A percentile compares a stretch with the other conserved stretches of the same genome.
phyloP scores from a whole-genome alignment of 1,140 invertebrate genomes.

The Tetramorium alpestre region DNA sequence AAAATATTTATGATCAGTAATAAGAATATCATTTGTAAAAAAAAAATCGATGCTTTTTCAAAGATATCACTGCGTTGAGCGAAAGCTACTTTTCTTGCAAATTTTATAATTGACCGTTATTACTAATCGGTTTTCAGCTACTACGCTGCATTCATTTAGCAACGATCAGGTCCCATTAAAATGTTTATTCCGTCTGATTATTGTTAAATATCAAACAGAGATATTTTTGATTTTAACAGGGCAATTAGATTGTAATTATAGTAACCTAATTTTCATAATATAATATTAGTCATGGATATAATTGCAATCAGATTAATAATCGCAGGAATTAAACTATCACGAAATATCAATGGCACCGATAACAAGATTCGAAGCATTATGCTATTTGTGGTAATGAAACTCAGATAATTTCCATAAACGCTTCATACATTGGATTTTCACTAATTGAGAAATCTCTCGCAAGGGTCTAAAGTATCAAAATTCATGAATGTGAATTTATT shows the following conservation, averaged over 20 bases:
- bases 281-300: conserved; percentile 25
- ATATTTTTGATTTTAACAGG: conserved; percentile 17
- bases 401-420: conserved; percentile 24
- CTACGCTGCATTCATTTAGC: not conserved
- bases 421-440: conserved; percentile 7
- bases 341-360: conserved; percentile 17
- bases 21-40: not conserved
- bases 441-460: not conserved
- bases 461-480: not conserved
- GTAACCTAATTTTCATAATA: conserved; percentile 51
- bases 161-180: not conserved
- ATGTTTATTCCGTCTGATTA: conserved; percentile 12
- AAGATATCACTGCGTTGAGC: not conserved
- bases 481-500: not conserved
- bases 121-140: not conserved
- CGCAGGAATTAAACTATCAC: conserved; percentile 45
- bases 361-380: conserved; percentile 35
- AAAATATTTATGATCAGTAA: conserved; percentile 42
- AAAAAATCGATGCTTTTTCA: not conserved
- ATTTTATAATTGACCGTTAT: not conserved
- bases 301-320: conserved; percentile 39
- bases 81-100: not conserved
- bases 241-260: conserved; percentile 48
- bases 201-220: conserved; percentile 10
- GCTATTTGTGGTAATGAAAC: conserved; percentile 5